Percentiles rank a stretch among this genome's conserved stretches.
Conservation (phyloP, 2,888 invertebrate species). For the Adelognathus sp. region DNA sequence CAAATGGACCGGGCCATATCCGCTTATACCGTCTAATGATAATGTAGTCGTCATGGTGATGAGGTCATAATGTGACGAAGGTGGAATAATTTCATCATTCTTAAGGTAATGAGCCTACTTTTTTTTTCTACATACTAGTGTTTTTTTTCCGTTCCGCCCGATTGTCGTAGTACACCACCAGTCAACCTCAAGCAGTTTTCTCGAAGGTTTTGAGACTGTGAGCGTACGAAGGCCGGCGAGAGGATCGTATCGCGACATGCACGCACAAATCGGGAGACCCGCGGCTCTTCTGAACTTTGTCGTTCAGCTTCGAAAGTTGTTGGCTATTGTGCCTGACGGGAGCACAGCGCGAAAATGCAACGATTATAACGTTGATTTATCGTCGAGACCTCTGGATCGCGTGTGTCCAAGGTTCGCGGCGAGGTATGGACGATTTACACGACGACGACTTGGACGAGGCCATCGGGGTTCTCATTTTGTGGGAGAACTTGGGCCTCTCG, state of each 20-base stretch:
- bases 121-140: too few relatives aligned
- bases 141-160: too few relatives aligned
- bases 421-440: constrained; percentile 40
- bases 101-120: not conserved
- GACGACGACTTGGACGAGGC: constrained; percentile 60
- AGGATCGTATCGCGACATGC: constrained; percentile 29
- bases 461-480: constrained; percentile 33
- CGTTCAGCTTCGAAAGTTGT: constrained; percentile 1
- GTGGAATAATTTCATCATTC: not conserved
- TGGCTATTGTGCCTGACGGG: constrained; percentile 12
- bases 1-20: too few relatives aligned
- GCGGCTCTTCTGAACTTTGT: not conserved
- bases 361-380: constrained; percentile 68
- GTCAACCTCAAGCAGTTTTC: not conserved
- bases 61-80: not conserved
- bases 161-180: too few relatives aligned
- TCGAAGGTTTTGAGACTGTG: not conserved
- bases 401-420: constrained; percentile 57
- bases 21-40: not conserved
- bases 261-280: constrained; percentile 7
- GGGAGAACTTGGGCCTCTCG: constrained; percentile 68
- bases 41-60: too few relatives aligned
- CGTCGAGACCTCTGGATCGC: constrained; percentile 57
- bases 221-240: not conserved
- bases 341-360: constrained; percentile 65